Evolutionary conservation across 1,140 invertebrate genomes (phyloP), one percentile per base, ranked within the genome.

Genomic region (Pentalonia nigronervosa): DNA sequence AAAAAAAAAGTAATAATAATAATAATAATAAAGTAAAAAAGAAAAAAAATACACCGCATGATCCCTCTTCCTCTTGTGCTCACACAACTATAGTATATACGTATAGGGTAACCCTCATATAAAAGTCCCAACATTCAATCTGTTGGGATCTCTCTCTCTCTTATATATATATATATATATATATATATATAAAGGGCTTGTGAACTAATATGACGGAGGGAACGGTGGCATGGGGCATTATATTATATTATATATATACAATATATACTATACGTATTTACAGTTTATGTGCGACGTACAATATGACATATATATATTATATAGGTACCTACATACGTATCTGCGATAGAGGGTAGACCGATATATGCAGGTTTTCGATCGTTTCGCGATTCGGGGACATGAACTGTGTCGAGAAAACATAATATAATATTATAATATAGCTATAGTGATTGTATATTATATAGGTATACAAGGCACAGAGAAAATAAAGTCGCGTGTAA

Each of bases 21-120:
- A n/a, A n/a, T 88, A 88, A 90, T 91, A 67, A 91, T n/a, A 76
- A 67, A 91, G 47, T 56, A 91, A 45, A 67, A 91, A 91, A 45
- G 21, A 53, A 25, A 36, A 41, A 60, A 30, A 30, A 25, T 30
- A 45, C 53, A n/a, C 9, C 36, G 11, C 41, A 67, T 90, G n/a
- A 90, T 56, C 88, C 50, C 56, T 67, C 41, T 91, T 91, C 89
- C 36, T 60, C 53, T 90, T 84, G 48, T 89, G 48, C 41, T 20
- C 25, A 60, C 89, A 25, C 36, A n/a, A 36, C 88, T 53, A 56
- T 81, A 20, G 34, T 81, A 36, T 81, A 34, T n/a, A 60, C 30
- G 9, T 11, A 67, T 25, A 30, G n/a, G 34, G 50, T 41, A 60
- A 76, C 25, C 88, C 88, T 90, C 48, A 56, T 60, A 45, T 41